phyloP scores from a whole-genome alignment of 2,888 invertebrate genomes.

The Epinotia nisella region DNA sequence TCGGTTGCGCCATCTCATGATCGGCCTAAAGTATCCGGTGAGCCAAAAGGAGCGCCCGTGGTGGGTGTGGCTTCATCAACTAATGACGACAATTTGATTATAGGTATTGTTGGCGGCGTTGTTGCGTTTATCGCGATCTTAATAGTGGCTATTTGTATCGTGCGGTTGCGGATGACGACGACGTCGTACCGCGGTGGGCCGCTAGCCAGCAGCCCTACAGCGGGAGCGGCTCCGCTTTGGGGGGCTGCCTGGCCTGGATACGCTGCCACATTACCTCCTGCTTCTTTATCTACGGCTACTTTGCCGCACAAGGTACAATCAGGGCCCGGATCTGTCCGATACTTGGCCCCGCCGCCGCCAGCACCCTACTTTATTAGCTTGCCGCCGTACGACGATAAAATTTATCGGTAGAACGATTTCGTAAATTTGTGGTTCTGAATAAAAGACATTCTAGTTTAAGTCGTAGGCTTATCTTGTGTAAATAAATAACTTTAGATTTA shows the following conservation, averaged over 20 bases:
- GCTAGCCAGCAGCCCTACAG: constrained; percentile 86
- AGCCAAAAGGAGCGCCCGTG: constrained; percentile 85
- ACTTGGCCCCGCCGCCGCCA: constrained; percentile 86
- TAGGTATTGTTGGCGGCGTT: constrained; percentile 97
- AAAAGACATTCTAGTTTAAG: constrained; percentile 39
- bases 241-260: constrained; percentile 84
- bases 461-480: constrained; percentile 36
- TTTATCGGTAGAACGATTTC: constrained; percentile 81
- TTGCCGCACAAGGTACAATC: constrained; percentile 87
- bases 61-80: constrained; percentile 86
- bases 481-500: constrained; percentile 35
- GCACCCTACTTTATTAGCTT: constrained; percentile 87
- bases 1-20: constrained; percentile 90
- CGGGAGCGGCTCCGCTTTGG: constrained; percentile 86
- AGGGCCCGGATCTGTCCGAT: constrained; percentile 80
- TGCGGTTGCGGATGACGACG: constrained; percentile 89
- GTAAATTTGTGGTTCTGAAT: constrained; percentile 36
- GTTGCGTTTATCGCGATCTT: constrained; percentile 95
- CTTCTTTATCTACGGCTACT: constrained; percentile 86
- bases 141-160: constrained; percentile 95
- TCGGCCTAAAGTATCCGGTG: constrained; percentile 83
- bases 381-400: constrained; percentile 87
- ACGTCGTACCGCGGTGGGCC: constrained; percentile 89
- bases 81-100: constrained; percentile 96
- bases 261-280: constrained; percentile 85